phyloP scores from a whole-genome alignment of 2,888 invertebrate genomes.

The Phaonia tiefii region DNA sequence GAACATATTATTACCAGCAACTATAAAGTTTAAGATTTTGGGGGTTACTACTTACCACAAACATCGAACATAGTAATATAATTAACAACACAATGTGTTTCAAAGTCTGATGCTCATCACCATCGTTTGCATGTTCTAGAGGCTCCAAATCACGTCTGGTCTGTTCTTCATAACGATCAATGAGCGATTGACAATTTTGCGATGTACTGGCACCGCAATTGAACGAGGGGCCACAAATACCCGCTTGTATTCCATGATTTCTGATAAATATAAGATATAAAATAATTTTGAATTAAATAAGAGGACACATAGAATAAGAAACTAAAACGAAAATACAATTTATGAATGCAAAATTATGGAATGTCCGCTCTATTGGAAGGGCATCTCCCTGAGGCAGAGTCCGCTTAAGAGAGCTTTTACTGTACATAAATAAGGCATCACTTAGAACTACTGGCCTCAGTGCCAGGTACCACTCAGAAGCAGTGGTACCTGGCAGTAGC shows the following conservation, averaged over 20 bases:
- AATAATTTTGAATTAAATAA: no score
- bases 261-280: conserved; percentile 35
- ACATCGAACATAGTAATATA: conserved; percentile 91
- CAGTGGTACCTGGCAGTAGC: no score
- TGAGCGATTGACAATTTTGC: conserved; percentile 81
- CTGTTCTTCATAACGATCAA: conserved; percentile 82
- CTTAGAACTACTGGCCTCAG: no score
- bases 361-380: no score
- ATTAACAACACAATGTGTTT: conserved; percentile 92
- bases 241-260: conserved; percentile 70
- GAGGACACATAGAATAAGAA: no score
- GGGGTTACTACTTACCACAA: conserved; percentile 85
- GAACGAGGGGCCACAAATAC: conserved; percentile 81
- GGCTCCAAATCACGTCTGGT: conserved; percentile 81
- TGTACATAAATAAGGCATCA: no score
- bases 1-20: conserved; percentile 9
- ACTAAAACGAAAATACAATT: no score
- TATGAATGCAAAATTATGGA: no score
- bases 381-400: no score
- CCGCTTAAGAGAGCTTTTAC: no score
- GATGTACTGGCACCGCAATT: conserved; percentile 81
- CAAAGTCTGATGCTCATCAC: conserved; percentile 86
- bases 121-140: conserved; percentile 82
- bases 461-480: no score
- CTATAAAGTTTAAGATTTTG: conserved; percentile 22